Conservation (phyloP, 2,797 vertebrate species). For the Graptemys geographica region DNA sequence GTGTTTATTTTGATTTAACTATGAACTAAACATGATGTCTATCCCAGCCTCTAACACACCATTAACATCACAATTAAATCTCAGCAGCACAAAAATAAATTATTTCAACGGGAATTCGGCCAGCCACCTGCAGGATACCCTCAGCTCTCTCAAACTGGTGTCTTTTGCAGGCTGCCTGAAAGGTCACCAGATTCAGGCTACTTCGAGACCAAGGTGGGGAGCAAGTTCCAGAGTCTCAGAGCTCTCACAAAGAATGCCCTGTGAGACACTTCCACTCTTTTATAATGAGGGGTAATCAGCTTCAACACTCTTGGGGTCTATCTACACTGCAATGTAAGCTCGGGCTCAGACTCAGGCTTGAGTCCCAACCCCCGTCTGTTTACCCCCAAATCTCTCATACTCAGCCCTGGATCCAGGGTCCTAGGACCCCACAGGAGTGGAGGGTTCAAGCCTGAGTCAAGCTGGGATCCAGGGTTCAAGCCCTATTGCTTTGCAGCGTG, state of each 20-base stretch:
- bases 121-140: neutral
- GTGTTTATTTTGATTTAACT: neutral
- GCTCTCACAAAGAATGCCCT: accelerated
- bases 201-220: too few relatives aligned
- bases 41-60: neutral
- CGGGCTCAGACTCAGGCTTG: neutral
- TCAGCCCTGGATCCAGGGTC: too few relatives aligned
- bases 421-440: too few relatives aligned
- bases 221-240: neutral
- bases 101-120: neutral
- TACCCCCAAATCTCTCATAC: neutral
- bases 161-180: neutral
- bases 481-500: too few relatives aligned
- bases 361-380: neutral
- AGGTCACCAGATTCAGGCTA: neutral
- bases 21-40: neutral
- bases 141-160: neutral
- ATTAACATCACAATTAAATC: neutral
- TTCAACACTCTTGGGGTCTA: neutral
- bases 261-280: accelerated
- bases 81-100: neutral
- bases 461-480: too few relatives aligned
- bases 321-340: neutral
- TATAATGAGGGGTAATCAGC: neutral
- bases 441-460: too few relatives aligned